These are phyloP conservation scores for Homalodisca vitripennis DNA, from an alignment of 1,140 invertebrate species.

Conservation along the genomic window DNA sequence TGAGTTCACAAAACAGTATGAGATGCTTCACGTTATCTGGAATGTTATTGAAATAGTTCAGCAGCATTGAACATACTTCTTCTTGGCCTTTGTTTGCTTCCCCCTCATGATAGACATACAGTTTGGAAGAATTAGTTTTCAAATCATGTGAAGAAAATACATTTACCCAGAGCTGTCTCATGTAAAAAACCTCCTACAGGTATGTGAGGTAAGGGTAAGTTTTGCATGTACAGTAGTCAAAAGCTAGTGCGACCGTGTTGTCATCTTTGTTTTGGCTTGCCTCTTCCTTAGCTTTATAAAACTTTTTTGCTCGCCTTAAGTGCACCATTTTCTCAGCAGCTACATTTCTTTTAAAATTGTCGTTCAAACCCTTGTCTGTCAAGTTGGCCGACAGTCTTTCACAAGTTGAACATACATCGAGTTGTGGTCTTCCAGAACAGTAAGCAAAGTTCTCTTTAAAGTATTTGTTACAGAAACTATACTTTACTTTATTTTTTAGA, in stretches of 20 bases:
- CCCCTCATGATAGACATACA: conserved; percentile 39
- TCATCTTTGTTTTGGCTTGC: conserved; percentile 26
- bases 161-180: conserved; percentile 34
- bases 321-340: conserved; percentile 23
- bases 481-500: conserved; percentile 17
- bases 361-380: not conserved
- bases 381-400: conserved; percentile 6
- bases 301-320: conserved; percentile 28
- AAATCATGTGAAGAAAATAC: conserved; percentile 37
- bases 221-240: conserved; percentile 39
- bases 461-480: conserved; percentile 23
- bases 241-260: conserved; percentile 24
- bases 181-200: conserved; percentile 37
- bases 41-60: conserved; percentile 36
- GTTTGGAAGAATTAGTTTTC: conserved; percentile 29
- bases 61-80: conserved; percentile 38
- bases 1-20: conserved; percentile 18
- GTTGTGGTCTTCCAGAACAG: conserved; percentile 6
- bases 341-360: not conserved
- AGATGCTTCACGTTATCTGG: not conserved
- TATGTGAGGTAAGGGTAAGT: conserved; percentile 33
- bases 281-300: conserved; percentile 18
- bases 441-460: conserved; percentile 28
- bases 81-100: conserved; percentile 36
- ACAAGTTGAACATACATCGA: conserved; percentile 19